Evolutionary conservation across 2,113 vertebrate species (phyloP), one percentile per base, ranked within the genome.

Genomic region (Carassius gibelio): DNA sequence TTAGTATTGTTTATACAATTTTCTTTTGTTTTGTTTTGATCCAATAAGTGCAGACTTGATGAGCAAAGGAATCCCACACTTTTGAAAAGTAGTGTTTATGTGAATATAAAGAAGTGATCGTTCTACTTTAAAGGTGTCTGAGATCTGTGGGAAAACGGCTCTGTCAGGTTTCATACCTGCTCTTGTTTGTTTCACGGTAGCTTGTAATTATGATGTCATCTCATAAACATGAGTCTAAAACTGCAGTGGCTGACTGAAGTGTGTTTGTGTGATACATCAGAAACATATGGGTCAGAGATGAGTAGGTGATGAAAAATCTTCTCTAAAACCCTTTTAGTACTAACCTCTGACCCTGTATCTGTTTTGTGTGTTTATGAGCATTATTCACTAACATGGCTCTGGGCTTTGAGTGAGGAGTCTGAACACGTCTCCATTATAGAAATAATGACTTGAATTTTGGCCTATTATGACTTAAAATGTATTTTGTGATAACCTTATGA

Each of bases 121-220:
- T 79, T 83, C 68, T 8, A 71, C 21, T 62, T 62, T 48, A 15
- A 68, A 72, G n/a, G 61, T 86, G 79, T 87, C 91, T 86, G 85
- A 85, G 86, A 86, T 82, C 83, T 87, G 86, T 89, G 88, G 85
- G 87, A 77, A 85, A 52, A 52, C 75, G 76, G 72, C 75, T 71
- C 13, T 68, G 74, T 87, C 48, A 85, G 86, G 89, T 89, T 90
- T 90, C 89, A 88, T 92, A 92, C 90, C 90, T 93, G 87, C 66
- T 88, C 86, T 86, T 81, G 74, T 87, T 85, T 82, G 83, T 19
- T 85, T 50, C 19, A 36, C 57, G 26, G 81, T 82, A 55, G 76
- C 61, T 66, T 85, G 82, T 66, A 78, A 88, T 80, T 80, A 91
- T 93, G 92, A 94, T 90, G 91, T 94, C 88, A 94, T 91, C 79